Percentiles rank a stretch among this genome's conserved stretches.
Conservation (phyloP, 37 sponge, comb jelly and placozoan genomes). For the Mnemiopsis leidyi region DNA sequence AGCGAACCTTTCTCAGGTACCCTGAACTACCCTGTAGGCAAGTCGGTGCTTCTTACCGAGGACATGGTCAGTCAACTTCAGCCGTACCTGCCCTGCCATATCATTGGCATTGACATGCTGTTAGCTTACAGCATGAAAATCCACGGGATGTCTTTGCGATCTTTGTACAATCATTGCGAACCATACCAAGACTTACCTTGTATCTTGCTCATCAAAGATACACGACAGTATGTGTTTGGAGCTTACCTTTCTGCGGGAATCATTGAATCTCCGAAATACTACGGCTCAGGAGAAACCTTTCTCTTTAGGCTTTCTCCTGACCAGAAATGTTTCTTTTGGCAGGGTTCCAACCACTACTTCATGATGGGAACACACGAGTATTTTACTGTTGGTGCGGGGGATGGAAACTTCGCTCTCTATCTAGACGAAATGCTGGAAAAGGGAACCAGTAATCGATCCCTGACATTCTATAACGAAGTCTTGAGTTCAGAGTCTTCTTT, state of each 20-base stretch:
- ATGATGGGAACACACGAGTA: conserved; percentile 58
- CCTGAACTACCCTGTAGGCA: neutral
- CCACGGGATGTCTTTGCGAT: conserved; percentile 53
- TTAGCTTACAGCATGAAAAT: conserved; percentile 11
- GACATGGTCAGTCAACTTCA: conserved; percentile 40
- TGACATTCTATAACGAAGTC: conserved; percentile 29
- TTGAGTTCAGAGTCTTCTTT: conserved; percentile 16
- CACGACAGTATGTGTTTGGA: conserved; percentile 29
- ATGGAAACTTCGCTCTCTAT: conserved; percentile 62
- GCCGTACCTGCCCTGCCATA: conserved; percentile 49
- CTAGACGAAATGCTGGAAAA: conserved; percentile 60
- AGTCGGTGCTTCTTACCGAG: neutral
- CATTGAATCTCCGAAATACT: conserved; percentile 56
- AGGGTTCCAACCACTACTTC: conserved; percentile 52
- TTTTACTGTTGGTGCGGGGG: conserved; percentile 52
- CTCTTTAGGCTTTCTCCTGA: conserved; percentile 36
- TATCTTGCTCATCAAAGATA: conserved; percentile 28
- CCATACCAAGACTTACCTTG: conserved; percentile 33
- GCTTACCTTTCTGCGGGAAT: conserved; percentile 59
- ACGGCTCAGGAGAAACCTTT: conserved; percentile 51
- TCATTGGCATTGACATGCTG: conserved; percentile 40
- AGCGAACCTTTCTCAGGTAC: conserved; percentile 56
- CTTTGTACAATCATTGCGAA: conserved; percentile 41
- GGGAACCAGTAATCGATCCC: conserved; percentile 40
- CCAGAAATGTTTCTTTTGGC: conserved; percentile 50